Evolutionary conservation across 2,888 invertebrate genomes (phyloP), one percentile per base, ranked within the genome.

Genomic region (Morpho deidamia): DNA sequence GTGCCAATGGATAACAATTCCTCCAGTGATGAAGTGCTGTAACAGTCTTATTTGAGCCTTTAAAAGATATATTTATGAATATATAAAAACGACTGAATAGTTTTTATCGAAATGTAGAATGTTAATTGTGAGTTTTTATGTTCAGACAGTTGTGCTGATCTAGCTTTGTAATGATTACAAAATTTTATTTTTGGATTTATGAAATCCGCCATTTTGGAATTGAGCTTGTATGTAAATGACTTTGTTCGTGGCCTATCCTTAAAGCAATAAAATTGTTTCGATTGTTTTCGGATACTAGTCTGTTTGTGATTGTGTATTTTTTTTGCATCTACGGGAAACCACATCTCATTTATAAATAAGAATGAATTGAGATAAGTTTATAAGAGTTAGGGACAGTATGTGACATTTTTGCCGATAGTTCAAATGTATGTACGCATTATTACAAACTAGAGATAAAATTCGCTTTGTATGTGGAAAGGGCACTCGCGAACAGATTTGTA

Each of bases 21-120:
- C 76, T 70, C 81, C 82, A 81, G 82, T 82, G 80, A 83, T 78
- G 75, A 63, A 75, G 70, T 73, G 71, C 74, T 74, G 71, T 72
- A 74, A 75, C 83, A 78, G 82, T 83, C 86, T 86, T 79, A 79
- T 87, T 88, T 86, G 86, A 88, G 87, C 88, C 88, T 85, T 84
- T 83, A 83, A 23, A 84, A 86, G 87, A 85, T 87, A 87, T 88
- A 86, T 88, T 87, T 86, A 87, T 84, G 85, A 77, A 83, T 87
- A 87, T 86, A 85, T 79, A 80, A 87, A 87, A 87, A 87, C 84
- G 89, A 89, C 89, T 89, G 89, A 89, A 83, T 89, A 89, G 87
- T 87, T 86, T 81, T 86, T 85, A 87, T 86, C 83, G 78, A 86
- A 81, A 72, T 74, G 76, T 78, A 87, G 86, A 81, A 80, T 87